A percentile compares a stretch with the other conserved stretches of the same genome.
Evolutionary conservation across 2,888 invertebrate genomes (phyloP).

Genomic region (Tachystola acroxantha): DNA sequence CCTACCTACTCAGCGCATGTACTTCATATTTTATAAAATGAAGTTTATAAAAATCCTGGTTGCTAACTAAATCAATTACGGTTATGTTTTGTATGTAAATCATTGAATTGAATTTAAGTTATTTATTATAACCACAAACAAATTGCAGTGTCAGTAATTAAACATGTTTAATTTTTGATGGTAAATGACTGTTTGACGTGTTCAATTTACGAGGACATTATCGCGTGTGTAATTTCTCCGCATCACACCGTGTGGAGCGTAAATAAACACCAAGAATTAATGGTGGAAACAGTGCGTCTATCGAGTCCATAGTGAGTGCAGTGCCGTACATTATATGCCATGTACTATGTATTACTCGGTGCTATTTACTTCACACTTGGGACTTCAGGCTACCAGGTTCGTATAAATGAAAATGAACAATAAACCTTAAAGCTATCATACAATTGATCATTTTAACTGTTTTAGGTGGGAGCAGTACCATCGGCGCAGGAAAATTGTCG

Average conservation of each 20-base stretch:
- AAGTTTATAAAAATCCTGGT: too few relatives aligned
- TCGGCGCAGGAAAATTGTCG: conserved; percentile 30
- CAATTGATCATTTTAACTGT: conserved; percentile 16
- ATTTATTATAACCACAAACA: too few relatives aligned
- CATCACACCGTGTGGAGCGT: conserved; percentile 39
- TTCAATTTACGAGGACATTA: conserved; percentile 51
- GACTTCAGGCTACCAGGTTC: conserved; percentile 33
- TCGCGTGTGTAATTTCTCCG: conserved; percentile 57
- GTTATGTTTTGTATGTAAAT: too few relatives aligned
- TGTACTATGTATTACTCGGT: conserved; percentile 5
- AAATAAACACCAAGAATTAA: conserved; percentile 31
- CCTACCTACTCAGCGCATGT: too few relatives aligned
- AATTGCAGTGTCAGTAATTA: too few relatives aligned
- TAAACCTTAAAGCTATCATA: too few relatives aligned
- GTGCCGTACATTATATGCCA: conserved; percentile 20
- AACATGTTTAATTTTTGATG: too few relatives aligned
- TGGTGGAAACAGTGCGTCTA: conserved; percentile 32
- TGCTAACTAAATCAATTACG: too few relatives aligned
- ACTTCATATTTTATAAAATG: too few relatives aligned
- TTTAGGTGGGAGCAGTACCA: conserved; percentile 33
- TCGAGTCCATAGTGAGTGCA: conserved; percentile 30
- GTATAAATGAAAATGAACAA: conserved; percentile 15
- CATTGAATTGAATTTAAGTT: too few relatives aligned
- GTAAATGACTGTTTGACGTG: conserved; percentile 24
- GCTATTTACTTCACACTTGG: conserved; percentile 14